Evolutionary conservation across 2,797 vertebrate genomes (phyloP).

Genomic region (Mus minutoides): DNA sequence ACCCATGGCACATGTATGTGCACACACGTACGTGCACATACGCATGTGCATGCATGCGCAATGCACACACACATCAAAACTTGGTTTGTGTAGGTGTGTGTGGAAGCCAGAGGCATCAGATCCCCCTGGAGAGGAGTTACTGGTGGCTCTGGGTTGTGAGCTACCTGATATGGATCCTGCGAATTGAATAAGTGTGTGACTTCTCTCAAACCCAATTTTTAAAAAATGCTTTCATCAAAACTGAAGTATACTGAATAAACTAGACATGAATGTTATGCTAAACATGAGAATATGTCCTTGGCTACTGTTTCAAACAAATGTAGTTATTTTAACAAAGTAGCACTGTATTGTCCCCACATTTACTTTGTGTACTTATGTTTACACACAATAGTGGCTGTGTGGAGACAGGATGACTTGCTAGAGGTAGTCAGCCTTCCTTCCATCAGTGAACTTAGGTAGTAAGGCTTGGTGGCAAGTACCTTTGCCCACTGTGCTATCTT

Average conservation of each 20-base stretch:
- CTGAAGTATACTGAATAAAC: conserved; percentile 7
- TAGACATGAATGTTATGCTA: conserved; percentile 12
- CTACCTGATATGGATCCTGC: not conserved
- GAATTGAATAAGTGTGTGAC: not conserved
- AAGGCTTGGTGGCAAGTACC: not conserved
- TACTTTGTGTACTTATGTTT: not conserved
- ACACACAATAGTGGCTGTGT: not conserved
- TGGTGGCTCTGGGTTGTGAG: not conserved
- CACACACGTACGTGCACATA: not conserved
- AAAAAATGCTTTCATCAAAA: not conserved
- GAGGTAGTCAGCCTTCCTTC: not conserved
- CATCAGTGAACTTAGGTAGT: not conserved
- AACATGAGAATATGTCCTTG: conserved; percentile 12
- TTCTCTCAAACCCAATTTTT: conserved; percentile 49
- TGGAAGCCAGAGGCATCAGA: not conserved
- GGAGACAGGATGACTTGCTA: not conserved
- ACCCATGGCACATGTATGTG: too few relatives aligned
- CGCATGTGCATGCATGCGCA: too few relatives aligned
- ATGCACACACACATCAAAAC: not conserved
- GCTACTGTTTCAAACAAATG: not conserved
- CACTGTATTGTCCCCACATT: not conserved
- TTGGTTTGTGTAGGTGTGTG: not conserved
- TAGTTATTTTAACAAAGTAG: not conserved
- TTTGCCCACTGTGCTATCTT: not conserved
- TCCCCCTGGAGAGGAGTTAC: not conserved